These are phyloP conservation scores for Lagopus muta DNA, from an alignment of 2,113 vertebrate genomes.

Conservation along the genomic window DNA sequence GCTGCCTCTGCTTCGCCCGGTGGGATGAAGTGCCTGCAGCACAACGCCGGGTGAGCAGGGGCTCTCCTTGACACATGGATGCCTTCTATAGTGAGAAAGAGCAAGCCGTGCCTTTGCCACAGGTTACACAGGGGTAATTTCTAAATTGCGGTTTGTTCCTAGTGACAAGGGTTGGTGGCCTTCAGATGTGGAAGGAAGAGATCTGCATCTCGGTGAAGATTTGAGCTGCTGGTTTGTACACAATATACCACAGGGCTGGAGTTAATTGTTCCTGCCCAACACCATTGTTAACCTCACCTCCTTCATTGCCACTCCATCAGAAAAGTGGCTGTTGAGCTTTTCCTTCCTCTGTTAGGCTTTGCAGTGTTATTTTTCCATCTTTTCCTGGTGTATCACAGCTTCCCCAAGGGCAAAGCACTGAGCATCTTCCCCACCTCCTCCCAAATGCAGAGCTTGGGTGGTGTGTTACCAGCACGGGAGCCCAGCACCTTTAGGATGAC, in stretches of 20 bases:
- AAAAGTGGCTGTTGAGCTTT: not conserved
- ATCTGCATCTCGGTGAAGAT: not conserved
- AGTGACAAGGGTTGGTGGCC: not conserved
- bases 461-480: not conserved
- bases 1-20: not conserved
- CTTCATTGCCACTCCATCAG: not conserved
- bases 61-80: not conserved
- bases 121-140: not conserved
- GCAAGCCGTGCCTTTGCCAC: not conserved
- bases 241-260: not conserved
- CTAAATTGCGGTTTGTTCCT: not conserved
- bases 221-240: not conserved
- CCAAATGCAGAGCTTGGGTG: rapidly evolving
- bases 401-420: not conserved
- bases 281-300: not conserved
- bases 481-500: not conserved
- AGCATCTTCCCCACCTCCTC: not conserved
- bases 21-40: not conserved
- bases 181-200: not conserved
- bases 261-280: not conserved
- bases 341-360: not conserved
- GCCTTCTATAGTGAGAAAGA: not conserved
- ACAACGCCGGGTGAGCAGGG: not conserved
- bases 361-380: not conserved
- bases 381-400: not conserved